Percentiles rank a stretch among this genome's conserved stretches.
phyloP scores from a whole-genome alignment of 2,888 invertebrate genomes.

The Lithophane leautieri region DNA sequence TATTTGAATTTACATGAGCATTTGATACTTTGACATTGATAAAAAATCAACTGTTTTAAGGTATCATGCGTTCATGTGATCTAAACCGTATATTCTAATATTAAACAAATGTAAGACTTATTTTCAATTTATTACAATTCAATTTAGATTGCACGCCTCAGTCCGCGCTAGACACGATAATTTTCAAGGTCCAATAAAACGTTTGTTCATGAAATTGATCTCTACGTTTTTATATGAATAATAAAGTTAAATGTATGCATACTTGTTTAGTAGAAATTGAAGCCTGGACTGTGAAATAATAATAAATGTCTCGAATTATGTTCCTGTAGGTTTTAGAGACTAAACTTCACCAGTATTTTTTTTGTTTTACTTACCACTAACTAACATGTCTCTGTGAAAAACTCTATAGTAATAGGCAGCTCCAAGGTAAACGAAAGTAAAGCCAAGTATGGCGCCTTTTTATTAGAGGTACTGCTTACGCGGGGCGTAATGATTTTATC shows the following conservation, averaged over 20 bases:
- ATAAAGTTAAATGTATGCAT: constrained; percentile 37
- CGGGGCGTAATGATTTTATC: not conserved
- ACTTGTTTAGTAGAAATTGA: constrained; percentile 52
- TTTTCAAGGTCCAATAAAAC: constrained; percentile 53
- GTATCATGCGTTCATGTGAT: constrained; percentile 33
- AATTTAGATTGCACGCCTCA: constrained; percentile 59
- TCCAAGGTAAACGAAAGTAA: not conserved
- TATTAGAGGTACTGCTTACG: not conserved
- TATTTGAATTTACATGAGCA: constrained; percentile 34
- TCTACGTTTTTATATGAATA: constrained; percentile 53
- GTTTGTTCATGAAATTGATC: constrained; percentile 56
- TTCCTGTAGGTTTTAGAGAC: constrained; percentile 36
- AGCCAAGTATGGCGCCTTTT: not conserved
- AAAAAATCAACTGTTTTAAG: constrained; percentile 16
- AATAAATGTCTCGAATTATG: constrained; percentile 30
- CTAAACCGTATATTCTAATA: constrained; percentile 28
- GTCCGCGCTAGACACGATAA: constrained; percentile 48
- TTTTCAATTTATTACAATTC: constrained; percentile 44
- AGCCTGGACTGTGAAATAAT: constrained; percentile 46
- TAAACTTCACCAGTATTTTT: not conserved
- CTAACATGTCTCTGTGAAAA: not conserved
- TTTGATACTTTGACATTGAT: constrained; percentile 37
- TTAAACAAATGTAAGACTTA: constrained; percentile 63
- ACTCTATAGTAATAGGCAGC: not conserved
- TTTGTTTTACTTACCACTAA: not conserved